Evolutionary conservation across 2,797 vertebrate species (phyloP), one percentile per base, ranked within the genome.

Genomic region (Rhincodon typus): DNA sequence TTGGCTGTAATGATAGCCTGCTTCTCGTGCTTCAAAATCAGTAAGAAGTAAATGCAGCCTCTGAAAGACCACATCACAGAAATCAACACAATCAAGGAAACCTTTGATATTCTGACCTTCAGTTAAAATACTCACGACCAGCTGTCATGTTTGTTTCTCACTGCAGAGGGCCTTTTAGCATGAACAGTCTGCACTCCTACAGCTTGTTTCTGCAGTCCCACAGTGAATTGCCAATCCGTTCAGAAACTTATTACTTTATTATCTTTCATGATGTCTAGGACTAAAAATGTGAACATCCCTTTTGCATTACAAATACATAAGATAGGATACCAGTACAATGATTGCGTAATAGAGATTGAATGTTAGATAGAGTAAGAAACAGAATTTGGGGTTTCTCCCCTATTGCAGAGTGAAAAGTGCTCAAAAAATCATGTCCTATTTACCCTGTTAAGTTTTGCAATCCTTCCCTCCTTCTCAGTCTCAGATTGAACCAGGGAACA

Each of bases 61-160:
- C 67, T 69, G 6, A 23, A 94, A 70, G 67, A 72, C 93, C 72
- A 94, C 38, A 72, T 72, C 46, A 13, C 67, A 46, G 67, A 94
- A 70, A 94, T 94, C 30, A 67, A 94, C 94, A 94, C 94, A 70
- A 72, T 94, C 42, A 94, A 21, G 46, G 15, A 53, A 94, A 67
- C 57, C 34, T 91, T 67, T 91, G 57, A 67, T 66, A 72, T 72
- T 27, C 69, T 94, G 94, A 30, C 94, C 94, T 50, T 30, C 21
- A 94, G 42, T 50, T 46, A 91, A 67, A 91, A 66, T 7, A n/a
- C 34, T n/a, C 88, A 10, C 88, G 23, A 38, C 57, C 34, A 38
- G 17, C 34, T 38, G 88, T 91, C 88, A 91, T n/a, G 57, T 67
- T 67, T 38, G 30, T 23, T 91, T 38, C 57, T 91, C 50, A 3